phyloP scores from a whole-genome alignment of 2,888 invertebrate species.

The Idaea biselata region DNA sequence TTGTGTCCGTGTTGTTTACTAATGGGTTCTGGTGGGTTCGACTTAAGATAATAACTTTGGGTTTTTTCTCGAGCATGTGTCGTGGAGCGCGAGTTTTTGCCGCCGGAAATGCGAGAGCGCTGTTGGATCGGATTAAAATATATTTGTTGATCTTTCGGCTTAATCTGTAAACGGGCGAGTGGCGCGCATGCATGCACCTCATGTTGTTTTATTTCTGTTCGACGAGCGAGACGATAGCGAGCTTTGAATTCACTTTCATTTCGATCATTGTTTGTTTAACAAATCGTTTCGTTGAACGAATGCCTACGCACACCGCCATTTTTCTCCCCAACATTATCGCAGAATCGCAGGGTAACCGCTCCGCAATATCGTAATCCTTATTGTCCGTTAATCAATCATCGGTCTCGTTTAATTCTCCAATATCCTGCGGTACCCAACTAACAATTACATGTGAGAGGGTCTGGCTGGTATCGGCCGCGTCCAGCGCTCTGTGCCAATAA shows the following conservation, averaged over 20 bases:
- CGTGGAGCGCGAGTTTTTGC: slow-evolving; percentile 65
- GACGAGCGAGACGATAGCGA: slow-evolving; percentile 35
- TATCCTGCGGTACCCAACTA: slow-evolving; percentile 74
- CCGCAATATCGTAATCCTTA: slow-evolving; percentile 68
- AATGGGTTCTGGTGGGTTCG: slow-evolving; percentile 80
- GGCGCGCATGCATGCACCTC: slow-evolving; percentile 41
- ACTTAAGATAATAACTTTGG: slow-evolving; percentile 78
- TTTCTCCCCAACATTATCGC: slow-evolving; percentile 55
- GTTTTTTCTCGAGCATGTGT: slow-evolving; percentile 77
- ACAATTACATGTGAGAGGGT: slow-evolving; percentile 76
- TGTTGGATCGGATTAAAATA: slow-evolving; percentile 74
- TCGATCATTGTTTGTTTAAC: slow-evolving; percentile 46
- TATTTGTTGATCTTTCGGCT: slow-evolving; percentile 75
- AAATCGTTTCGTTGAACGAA: slow-evolving; percentile 43
- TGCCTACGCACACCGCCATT: slow-evolving; percentile 16
- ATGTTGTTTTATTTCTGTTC: slow-evolving; percentile 50
- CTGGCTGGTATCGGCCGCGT: slow-evolving; percentile 66
- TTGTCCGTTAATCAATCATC: slow-evolving; percentile 74
- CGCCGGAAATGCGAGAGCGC: slow-evolving; percentile 75
- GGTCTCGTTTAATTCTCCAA: slow-evolving; percentile 74
- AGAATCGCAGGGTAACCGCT: slow-evolving; percentile 40
- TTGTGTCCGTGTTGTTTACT: slow-evolving; percentile 80
- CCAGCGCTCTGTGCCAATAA: slow-evolving; percentile 69
- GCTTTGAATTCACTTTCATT: slow-evolving; percentile 52
- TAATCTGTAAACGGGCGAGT: slow-evolving; percentile 63